These are phyloP conservation scores for Varanus salvator DNA, from an alignment of 2,113 vertebrate species.

Conservation along the genomic window DNA sequence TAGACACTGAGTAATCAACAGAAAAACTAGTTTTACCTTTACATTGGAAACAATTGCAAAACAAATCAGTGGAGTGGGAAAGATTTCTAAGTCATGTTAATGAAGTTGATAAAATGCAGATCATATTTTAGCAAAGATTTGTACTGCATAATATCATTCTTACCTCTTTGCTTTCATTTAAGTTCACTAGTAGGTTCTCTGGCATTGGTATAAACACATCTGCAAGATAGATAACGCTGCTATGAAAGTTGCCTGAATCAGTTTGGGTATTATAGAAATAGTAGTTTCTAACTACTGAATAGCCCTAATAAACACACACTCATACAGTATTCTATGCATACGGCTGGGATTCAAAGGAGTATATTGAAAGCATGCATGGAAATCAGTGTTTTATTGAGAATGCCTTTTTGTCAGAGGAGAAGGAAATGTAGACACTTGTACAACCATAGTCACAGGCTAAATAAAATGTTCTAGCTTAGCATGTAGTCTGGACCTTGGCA, in stretches of 20 bases:
- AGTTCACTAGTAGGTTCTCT: slow-evolving; percentile 95
- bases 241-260: background rate
- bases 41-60: background rate
- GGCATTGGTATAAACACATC: slow-evolving; percentile 98
- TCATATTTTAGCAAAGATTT: background rate
- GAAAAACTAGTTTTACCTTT: background rate
- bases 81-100: background rate
- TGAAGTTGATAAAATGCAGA: background rate
- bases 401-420: background rate
- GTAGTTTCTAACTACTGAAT: background rate
- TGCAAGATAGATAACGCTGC: slow-evolving; percentile 71
- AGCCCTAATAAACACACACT: background rate
- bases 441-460: background rate
- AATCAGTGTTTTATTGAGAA: too few relatives aligned
- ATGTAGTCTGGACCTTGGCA: background rate
- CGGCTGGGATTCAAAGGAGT: background rate
- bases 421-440: background rate
- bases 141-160: slow-evolving; percentile 58
- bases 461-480: background rate
- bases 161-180: slow-evolving; percentile 99
- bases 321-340: background rate
- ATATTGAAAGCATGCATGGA: background rate
- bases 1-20: background rate
- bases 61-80: background rate
- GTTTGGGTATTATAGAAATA: background rate